Conservation (phyloP, 2,888 invertebrate species). For the Bhutanitis thaidina region DNA sequence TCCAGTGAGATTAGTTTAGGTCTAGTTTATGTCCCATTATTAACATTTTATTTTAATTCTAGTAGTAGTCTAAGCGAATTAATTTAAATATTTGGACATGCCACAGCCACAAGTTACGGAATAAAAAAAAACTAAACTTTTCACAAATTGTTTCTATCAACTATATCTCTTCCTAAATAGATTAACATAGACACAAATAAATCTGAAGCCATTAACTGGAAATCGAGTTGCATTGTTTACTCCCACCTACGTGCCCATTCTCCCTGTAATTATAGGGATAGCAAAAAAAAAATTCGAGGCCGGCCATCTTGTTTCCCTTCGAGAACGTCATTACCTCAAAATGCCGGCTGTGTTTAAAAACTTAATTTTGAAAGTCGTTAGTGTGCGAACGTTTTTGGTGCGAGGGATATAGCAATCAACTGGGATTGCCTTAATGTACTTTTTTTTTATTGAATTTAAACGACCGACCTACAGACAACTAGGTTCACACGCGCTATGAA, state of each 20-base stretch:
- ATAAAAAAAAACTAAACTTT: too few relatives aligned
- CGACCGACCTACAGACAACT: conserved; percentile 5
- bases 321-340: conserved; percentile 21
- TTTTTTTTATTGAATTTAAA: conserved; percentile 16
- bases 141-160: background rate
- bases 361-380: conserved; percentile 56
- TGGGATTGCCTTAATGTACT: conserved; percentile 18
- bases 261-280: conserved; percentile 37
- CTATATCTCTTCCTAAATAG: background rate
- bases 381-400: conserved; percentile 33
- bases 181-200: conserved; percentile 5
- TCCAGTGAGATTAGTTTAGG: too few relatives aligned
- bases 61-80: too few relatives aligned
- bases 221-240: conserved; percentile 26
- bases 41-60: too few relatives aligned
- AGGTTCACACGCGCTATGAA: conserved; percentile 11
- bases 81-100: too few relatives aligned
- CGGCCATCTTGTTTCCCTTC: conserved; percentile 43
- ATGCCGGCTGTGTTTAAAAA: conserved; percentile 43
- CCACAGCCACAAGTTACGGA: too few relatives aligned
- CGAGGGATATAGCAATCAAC: conserved; percentile 32
- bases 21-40: too few relatives aligned
- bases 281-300: conserved; percentile 33
- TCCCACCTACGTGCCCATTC: conserved; percentile 33
- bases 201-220: conserved; percentile 23